Conservation (phyloP, 2,888 invertebrate species). For the Orthosia incerta region DNA sequence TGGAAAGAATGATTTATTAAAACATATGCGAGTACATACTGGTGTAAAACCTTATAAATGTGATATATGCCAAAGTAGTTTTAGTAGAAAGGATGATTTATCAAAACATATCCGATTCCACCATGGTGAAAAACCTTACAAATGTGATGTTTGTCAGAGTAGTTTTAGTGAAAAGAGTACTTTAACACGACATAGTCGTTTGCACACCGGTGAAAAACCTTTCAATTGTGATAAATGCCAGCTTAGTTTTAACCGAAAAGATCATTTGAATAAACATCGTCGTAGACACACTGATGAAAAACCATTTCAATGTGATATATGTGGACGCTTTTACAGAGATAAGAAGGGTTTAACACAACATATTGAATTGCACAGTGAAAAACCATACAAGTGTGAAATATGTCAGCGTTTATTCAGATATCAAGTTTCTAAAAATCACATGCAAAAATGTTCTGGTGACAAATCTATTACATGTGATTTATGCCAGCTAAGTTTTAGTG, state of each 20-base stretch:
- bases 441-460: not conserved
- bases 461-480: not conserved
- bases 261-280: not conserved
- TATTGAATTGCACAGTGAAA: not conserved
- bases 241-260: not conserved
- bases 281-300: not conserved
- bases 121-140: slow-evolving; percentile 10
- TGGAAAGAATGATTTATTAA: no score
- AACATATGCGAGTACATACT: no score
- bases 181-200: no score
- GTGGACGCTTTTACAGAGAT: no score
- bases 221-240: slow-evolving; percentile 7
- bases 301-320: no score
- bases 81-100: no score
- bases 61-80: no score
- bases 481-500: not conserved
- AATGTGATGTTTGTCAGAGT: not conserved
- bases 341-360: no score
- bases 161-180: no score
- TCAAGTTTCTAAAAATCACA: not conserved
- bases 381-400: not conserved
- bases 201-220: not conserved
- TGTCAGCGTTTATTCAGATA: not conserved
- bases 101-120: slow-evolving; percentile 4
- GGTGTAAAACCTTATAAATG: no score